Evolutionary conservation across 2,888 invertebrate genomes (phyloP).

Genomic region (Gymnocheta viridis): DNA sequence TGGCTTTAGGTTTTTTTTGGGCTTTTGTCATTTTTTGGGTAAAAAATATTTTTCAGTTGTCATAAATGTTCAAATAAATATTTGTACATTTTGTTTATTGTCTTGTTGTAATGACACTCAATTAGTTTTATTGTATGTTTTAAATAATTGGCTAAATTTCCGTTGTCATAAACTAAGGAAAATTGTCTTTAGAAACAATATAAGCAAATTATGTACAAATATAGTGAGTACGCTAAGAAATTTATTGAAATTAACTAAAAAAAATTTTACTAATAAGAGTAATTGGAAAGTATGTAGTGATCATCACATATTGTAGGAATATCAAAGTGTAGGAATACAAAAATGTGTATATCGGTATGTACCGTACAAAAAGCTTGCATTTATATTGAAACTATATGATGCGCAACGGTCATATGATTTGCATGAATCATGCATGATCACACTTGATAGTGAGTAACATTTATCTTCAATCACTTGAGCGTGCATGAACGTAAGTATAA

Average conservation of each 20-base stretch:
- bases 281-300: background rate
- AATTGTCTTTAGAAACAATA: background rate
- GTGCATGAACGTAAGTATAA: no score
- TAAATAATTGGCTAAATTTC: constrained; percentile 65
- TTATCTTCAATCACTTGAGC: no score
- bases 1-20: constrained; percentile 23
- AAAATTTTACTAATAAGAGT: background rate
- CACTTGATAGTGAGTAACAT: no score
- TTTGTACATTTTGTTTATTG: constrained; percentile 66
- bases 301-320: background rate
- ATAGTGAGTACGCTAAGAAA: background rate
- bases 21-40: constrained; percentile 40
- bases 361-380: no score
- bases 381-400: no score
- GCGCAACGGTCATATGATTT: no score
- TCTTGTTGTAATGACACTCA: constrained; percentile 66
- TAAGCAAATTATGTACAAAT: constrained; percentile 29
- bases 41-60: constrained; percentile 60
- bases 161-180: constrained; percentile 27
- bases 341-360: no score
- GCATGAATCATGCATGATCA: no score
- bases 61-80: constrained; percentile 67
- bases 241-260: background rate
- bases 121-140: constrained; percentile 67
- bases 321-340: background rate